These are phyloP conservation scores for Odontophorus gujanensis DNA, from an alignment of 2,113 vertebrate species.

Conservation along the genomic window DNA sequence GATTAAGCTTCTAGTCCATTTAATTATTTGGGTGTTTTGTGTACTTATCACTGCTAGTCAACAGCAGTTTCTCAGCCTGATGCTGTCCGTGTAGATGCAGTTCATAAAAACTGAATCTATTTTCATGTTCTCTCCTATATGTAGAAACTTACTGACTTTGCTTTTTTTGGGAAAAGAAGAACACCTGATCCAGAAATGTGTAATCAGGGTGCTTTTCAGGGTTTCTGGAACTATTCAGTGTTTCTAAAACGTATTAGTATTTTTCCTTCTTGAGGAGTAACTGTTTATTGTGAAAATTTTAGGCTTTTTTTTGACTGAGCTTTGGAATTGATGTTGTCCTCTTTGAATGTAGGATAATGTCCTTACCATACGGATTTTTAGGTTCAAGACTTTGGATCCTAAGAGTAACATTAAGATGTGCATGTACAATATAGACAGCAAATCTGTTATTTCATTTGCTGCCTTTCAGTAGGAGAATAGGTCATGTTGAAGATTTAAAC, in stretches of 20 bases:
- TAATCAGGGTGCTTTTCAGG: neutral
- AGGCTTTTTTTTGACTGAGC: rapidly evolving
- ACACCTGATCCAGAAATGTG: neutral
- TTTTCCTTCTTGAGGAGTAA: neutral
- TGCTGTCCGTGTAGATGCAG: neutral
- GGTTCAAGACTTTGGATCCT: neutral
- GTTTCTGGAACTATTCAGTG: neutral
- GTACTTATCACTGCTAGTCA: neutral
- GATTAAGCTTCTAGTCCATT: neutral
- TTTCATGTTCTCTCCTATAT: neutral
- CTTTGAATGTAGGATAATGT: neutral
- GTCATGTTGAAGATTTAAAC: neutral
- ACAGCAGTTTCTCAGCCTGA: neutral
- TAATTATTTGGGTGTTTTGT: neutral
- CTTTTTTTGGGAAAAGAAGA: neutral
- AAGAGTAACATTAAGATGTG: neutral
- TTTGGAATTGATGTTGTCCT: neutral
- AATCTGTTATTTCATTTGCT: neutral
- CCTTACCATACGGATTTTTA: neutral
- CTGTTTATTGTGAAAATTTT: neutral
- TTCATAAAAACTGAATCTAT: neutral
- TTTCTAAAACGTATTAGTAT: neutral
- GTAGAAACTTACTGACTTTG: neutral
- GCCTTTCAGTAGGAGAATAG: neutral
- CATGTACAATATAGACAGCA: neutral